Conservation (phyloP, 37 sponge, comb jelly and placozoan species). For the Corticium candelabrum region DNA sequence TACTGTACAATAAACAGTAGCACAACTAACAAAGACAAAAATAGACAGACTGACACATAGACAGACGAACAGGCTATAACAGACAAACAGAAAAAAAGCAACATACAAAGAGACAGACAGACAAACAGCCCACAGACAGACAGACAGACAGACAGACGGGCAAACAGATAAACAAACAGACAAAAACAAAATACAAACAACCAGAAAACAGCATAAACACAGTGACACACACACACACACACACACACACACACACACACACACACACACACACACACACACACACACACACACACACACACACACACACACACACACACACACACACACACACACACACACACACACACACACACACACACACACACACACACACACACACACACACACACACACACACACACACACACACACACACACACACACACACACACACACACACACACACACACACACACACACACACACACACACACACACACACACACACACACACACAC, state of each 20-base stretch:
- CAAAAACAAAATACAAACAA: too few relatives aligned
- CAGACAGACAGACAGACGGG: too few relatives aligned
- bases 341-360: background rate
- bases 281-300: background rate
- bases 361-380: conserved; percentile 2
- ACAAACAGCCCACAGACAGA: too few relatives aligned
- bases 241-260: background rate
- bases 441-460: background rate
- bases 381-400: conserved; percentile 5
- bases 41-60: too few relatives aligned
- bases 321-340: background rate
- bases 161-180: too few relatives aligned
- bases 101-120: too few relatives aligned
- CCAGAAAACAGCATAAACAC: too few relatives aligned
- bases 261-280: background rate
- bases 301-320: background rate
- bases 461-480: conserved; percentile 5
- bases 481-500: conserved; percentile 5
- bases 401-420: background rate
- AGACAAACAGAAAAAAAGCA: too few relatives aligned
- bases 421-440: background rate
- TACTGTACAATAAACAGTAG: too few relatives aligned
- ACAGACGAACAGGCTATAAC: too few relatives aligned
- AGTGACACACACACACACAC: background rate
- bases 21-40: too few relatives aligned